Base-by-base conservation (phyloP, 1,140 invertebrate genomes). In the Diorhabda sublineata region DNA sequence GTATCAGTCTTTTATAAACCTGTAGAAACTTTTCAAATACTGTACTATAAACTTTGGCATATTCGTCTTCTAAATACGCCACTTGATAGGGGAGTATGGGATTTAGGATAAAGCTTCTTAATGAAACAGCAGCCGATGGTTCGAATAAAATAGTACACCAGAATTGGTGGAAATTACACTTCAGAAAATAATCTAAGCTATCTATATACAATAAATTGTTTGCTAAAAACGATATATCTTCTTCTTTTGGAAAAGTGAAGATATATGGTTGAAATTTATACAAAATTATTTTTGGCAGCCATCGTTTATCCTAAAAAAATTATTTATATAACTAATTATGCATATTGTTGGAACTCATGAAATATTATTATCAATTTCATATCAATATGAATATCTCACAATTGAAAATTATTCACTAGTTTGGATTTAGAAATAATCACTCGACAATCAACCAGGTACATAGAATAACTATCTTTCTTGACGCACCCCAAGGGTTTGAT, bases 81-180 rank as follows among this genome's bases (percentile, higher is more conserved):
- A 66, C 56, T 62, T 74, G 70, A 69, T 76, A 73, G 41, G 67
- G 65, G 6, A 68, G 61, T 56, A 79, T 66, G 26, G 76, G 71
- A 68, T 72, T 74, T 56, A 73, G 64, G 41, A 79, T 64, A 67
- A 77, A 78, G 71, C 73, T 74, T 44, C 69, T 68, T 52, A 79
- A 59, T 58, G 70, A 64, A 62, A 66, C 42, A 41, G 60, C 45
- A 60, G 73, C 70, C 47, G 69, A 71, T 9, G 75, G 69, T 71
- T 78, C 74, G 72, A 72, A 79, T 58, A 76, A 65, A 42, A 79
- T 71, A 52, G 69, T 74, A 71, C 76, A 78, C 78, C 78, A 79
- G 72, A 79, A 79, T 42, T 78, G 76, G 61, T 78, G 76, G 65
- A 74, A 79, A 61, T 70, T 73, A 63, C 76, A 78, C 47, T 70